Conservation (phyloP, 1,140 invertebrate genomes). For the Euschistus heros region DNA sequence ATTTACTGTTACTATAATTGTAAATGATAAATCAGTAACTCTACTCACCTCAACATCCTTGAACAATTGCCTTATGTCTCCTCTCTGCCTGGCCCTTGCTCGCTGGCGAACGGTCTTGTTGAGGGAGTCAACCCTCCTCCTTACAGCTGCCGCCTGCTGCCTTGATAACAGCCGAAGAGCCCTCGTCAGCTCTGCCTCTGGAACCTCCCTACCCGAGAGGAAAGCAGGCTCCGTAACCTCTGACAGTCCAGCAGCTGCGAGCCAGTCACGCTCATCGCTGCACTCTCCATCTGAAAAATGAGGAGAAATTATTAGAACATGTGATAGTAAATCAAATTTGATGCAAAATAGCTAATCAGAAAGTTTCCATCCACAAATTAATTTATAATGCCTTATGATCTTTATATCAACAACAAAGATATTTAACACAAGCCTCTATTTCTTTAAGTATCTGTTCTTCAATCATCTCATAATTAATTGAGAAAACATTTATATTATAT, state of each 20-base stretch:
- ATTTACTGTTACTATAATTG: too few species aligned
- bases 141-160: slow-evolving; percentile 63
- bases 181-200: slow-evolving; percentile 45
- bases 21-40: too few species aligned
- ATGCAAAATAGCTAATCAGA: too few species aligned
- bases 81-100: slow-evolving; percentile 47
- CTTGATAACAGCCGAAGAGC: slow-evolving; percentile 45
- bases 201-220: slow-evolving; percentile 46
- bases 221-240: slow-evolving; percentile 44
- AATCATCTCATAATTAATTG: too few species aligned
- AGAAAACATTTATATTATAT: too few species aligned
- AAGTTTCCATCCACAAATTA: too few species aligned
- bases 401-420: too few species aligned
- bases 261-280: slow-evolving; percentile 44
- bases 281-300: slow-evolving; percentile 35
- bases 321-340: too few species aligned
- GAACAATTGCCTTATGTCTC: slow-evolving; percentile 66
- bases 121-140: slow-evolving; percentile 58
- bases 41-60: slow-evolving; percentile 60
- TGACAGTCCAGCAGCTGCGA: slow-evolving; percentile 45
- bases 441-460: too few species aligned
- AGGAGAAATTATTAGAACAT: too few species aligned
- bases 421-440: too few species aligned
- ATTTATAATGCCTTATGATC: too few species aligned
- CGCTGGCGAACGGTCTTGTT: slow-evolving; percentile 64